Conservation (phyloP, 2,113 vertebrate genomes). For the Lanius ludovicianus region DNA sequence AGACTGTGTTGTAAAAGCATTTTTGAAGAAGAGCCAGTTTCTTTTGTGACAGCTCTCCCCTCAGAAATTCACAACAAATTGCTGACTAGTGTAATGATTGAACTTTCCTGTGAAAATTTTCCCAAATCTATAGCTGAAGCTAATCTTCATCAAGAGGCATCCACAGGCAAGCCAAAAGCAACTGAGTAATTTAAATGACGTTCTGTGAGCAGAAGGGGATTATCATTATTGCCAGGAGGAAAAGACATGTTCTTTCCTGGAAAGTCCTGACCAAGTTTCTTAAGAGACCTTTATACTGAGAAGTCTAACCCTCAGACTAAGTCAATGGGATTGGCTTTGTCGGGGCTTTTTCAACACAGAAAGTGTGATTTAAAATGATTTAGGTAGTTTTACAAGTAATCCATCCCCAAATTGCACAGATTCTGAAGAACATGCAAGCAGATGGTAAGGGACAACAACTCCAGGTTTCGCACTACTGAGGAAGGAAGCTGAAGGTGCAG, state of each 20-base stretch:
- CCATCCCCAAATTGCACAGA: neutral
- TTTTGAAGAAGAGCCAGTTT: constrained; percentile 53
- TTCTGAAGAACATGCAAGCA: neutral
- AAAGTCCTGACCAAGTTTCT: neutral
- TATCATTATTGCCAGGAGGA: neutral
- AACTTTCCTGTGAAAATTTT: neutral
- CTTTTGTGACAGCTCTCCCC: neutral
- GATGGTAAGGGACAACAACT: neutral
- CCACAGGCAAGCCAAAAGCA: neutral
- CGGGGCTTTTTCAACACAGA: neutral
- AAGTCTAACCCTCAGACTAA: neutral
- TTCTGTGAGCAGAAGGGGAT: neutral
- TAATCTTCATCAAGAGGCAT: neutral
- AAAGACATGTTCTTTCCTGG: neutral
- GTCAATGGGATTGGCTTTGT: neutral
- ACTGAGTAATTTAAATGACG: neutral
- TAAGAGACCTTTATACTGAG: neutral
- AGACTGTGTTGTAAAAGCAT: constrained; percentile 34
- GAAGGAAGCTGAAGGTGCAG: neutral
- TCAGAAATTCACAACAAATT: constrained; percentile 36
- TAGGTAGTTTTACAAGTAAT: neutral
- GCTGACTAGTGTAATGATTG: neutral
- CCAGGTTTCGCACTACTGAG: neutral
- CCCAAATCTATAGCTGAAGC: neutral
- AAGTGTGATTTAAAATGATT: neutral